phyloP scores from a whole-genome alignment of 2,888 invertebrate genomes.

The Physocephala rufipes region DNA sequence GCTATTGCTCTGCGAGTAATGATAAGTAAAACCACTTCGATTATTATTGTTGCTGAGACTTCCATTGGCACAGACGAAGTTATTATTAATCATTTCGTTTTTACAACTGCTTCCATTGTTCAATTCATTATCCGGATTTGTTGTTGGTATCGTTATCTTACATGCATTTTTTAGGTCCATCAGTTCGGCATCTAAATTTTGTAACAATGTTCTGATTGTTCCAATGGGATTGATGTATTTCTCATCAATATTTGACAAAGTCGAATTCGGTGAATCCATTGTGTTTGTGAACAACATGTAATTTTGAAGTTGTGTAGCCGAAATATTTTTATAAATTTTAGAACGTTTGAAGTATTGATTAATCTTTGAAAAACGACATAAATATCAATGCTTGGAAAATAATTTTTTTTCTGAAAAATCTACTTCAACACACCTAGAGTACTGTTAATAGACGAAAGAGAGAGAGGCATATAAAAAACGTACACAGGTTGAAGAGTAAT shows the following conservation, averaged over 20 bases:
- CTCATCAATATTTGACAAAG: slow-evolving; percentile 37
- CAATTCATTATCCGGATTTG: slow-evolving; percentile 26
- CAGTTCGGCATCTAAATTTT: slow-evolving; percentile 53
- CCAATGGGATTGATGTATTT: slow-evolving; percentile 53
- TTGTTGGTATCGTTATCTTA: slow-evolving; percentile 41
- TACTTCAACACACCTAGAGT: background rate
- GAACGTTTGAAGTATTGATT: slow-evolving; percentile 2
- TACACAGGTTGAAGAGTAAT: too few relatives aligned
- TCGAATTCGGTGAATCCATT: slow-evolving; percentile 43
- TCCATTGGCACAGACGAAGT: background rate
- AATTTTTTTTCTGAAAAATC: background rate
- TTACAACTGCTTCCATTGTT: background rate
- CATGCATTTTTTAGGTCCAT: slow-evolving; percentile 51
- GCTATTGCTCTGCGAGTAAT: background rate
- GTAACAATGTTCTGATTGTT: slow-evolving; percentile 53
- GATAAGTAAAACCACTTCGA: too few relatives aligned
- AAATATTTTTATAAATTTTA: slow-evolving; percentile 46
- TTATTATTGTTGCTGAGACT: background rate
- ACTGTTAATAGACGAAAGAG: too few relatives aligned
- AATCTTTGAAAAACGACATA: background rate
- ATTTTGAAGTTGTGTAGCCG: slow-evolving; percentile 58
- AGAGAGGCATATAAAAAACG: too few relatives aligned
- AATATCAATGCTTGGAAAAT: background rate
- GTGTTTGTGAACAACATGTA: slow-evolving; percentile 47
- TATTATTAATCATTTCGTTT: background rate